phyloP scores from a whole-genome alignment of 2,797 vertebrate genomes.

The Chiloscyllium punctatum region DNA sequence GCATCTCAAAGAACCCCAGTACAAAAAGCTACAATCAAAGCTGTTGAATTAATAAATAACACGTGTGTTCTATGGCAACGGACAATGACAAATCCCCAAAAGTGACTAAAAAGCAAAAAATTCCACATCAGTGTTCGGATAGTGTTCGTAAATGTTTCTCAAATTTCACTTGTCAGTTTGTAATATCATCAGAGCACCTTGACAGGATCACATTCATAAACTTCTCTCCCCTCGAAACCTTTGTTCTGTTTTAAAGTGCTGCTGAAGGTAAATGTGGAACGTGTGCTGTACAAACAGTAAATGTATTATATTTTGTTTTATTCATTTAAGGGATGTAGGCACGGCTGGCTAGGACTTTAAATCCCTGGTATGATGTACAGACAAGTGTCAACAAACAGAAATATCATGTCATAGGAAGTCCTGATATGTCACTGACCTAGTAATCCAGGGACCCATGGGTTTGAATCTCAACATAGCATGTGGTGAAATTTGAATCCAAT shows the following conservation, averaged over 20 bases:
- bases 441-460: no score
- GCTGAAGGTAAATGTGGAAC: not conserved
- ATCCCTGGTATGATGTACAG: not conserved
- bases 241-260: not conserved
- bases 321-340: no score
- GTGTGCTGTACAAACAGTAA: not conserved
- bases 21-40: slow-evolving; percentile 16
- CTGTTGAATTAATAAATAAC: slow-evolving; percentile 17
- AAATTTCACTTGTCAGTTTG: not conserved
- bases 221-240: not conserved
- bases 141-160: not conserved
- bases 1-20: not conserved
- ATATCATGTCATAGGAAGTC: no score
- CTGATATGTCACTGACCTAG: no score
- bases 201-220: not conserved
- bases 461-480: no score
- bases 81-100: slow-evolving; percentile 9
- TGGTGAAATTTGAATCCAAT: no score
- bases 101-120: not conserved
- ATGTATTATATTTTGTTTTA: no score
- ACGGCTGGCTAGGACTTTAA: not conserved
- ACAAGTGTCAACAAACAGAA: not conserved
- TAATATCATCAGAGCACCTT: not conserved
- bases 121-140: not conserved
- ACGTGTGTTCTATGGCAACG: not conserved